A percentile compares a stretch with the other conserved stretches of the same genome.
Evolutionary conservation across 2,888 invertebrate species (phyloP).

Genomic region (Amaurobius ferox): DNA sequence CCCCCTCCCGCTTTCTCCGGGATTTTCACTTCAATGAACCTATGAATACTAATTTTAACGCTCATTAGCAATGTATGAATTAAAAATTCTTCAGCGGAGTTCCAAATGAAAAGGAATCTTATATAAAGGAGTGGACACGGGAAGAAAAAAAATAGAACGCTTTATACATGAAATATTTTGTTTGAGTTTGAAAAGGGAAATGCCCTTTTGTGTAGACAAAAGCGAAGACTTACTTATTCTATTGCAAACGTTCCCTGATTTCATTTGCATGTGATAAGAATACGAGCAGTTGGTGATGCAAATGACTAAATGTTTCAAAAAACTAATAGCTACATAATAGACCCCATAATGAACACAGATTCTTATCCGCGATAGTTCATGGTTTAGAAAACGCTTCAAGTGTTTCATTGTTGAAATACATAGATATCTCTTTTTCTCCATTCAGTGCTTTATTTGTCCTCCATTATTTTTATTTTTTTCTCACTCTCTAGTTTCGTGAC

Average conservation of each 20-base stretch:
- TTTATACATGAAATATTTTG: slow-evolving; percentile 50
- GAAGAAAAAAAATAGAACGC: slow-evolving; percentile 6
- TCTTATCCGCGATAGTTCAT: background rate
- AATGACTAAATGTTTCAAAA: no score
- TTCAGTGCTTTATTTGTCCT: background rate
- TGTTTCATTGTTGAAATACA: background rate
- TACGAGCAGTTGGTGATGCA: no score
- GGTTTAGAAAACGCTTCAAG: background rate
- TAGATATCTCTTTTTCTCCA: background rate
- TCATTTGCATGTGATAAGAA: background rate
- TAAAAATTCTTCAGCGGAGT: slow-evolving; percentile 58
- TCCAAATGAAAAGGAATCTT: background rate
- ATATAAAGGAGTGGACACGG: background rate
- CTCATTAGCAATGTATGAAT: slow-evolving; percentile 68
- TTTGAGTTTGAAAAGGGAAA: slow-evolving; percentile 65
- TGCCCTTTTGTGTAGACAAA: slow-evolving; percentile 53
- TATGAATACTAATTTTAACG: slow-evolving; percentile 72
- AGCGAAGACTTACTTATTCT: slow-evolving; percentile 45
- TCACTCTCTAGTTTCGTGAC: background rate
- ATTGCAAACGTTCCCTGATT: slow-evolving; percentile 21
- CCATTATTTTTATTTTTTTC: background rate
- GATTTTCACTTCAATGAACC: slow-evolving; percentile 60
- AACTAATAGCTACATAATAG: background rate
- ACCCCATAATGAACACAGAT: background rate
- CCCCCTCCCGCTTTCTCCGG: background rate